phyloP scores from a whole-genome alignment of 2,797 vertebrate genomes.

The Mallotus villosus region DNA sequence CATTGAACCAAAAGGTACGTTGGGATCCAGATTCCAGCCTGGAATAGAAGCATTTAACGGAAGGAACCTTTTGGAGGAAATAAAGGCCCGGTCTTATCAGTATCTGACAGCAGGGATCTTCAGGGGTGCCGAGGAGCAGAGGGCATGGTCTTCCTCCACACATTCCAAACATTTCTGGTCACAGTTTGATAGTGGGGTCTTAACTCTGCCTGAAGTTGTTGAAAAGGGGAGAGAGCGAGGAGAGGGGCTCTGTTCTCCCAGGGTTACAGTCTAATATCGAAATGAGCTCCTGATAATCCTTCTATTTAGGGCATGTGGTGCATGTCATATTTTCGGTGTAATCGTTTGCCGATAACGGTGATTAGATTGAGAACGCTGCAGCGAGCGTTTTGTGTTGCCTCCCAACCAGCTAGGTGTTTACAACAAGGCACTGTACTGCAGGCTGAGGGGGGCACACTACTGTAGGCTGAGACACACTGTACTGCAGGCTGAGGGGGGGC shows the following conservation, averaged over 20 bases:
- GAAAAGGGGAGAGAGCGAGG: conserved; percentile 47
- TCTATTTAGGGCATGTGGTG: conserved; percentile 42
- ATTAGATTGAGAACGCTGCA: conserved; percentile 41
- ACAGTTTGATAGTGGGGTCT: conserved; percentile 30
- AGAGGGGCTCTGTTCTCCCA: conserved; percentile 38
- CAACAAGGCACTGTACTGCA: conserved; percentile 7
- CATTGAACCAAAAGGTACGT: conserved; percentile 26
- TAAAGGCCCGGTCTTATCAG: conserved; percentile 50
- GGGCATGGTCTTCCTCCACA: conserved; percentile 44
- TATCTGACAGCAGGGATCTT: conserved; percentile 36
- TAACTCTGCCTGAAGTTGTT: conserved; percentile 35
- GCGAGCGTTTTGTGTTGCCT: conserved; percentile 29
- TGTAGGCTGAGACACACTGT: too few relatives aligned
- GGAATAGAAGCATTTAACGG: conserved; percentile 38
- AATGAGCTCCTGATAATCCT: conserved; percentile 54
- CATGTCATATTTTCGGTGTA: conserved; percentile 41
- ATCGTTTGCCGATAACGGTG: conserved; percentile 46
- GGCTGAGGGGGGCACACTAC: too few relatives aligned
- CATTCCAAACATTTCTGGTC: conserved; percentile 56
- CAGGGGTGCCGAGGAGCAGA: conserved; percentile 45
- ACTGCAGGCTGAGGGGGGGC: too few relatives aligned
- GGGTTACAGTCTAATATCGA: conserved; percentile 45
- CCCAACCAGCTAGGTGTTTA: conserved; percentile 14
- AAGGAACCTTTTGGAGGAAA: conserved; percentile 53
- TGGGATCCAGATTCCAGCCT: conserved; percentile 30